Percentiles rank a stretch among this genome's conserved stretches.
Evolutionary conservation across 1,140 invertebrate species (phyloP).

Genomic region (Orussus abietinus): DNA sequence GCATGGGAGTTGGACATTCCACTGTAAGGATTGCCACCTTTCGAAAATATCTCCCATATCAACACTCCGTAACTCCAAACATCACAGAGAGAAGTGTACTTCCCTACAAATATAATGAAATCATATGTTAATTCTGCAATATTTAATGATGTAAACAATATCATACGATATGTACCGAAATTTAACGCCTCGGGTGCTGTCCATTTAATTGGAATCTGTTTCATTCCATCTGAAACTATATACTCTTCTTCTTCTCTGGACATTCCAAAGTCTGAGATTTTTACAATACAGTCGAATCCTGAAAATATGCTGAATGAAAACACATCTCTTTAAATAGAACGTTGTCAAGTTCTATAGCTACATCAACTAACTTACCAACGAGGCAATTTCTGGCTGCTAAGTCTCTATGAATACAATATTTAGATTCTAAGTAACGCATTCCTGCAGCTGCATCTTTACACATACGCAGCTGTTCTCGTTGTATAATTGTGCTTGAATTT

Average conservation of each 20-base stretch:
- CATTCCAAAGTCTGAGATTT: constrained; percentile 98
- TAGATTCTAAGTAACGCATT: constrained; percentile 94
- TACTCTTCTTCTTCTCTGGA: constrained; percentile 96
- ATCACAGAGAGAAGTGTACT: constrained; percentile 95
- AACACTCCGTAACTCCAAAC: constrained; percentile 98
- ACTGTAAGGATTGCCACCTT: constrained; percentile 87
- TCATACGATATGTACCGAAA: constrained; percentile 66
- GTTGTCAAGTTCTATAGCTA: constrained; percentile 1
- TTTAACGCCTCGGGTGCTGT: constrained; percentile 94
- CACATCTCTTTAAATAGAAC: constrained; percentile 6
- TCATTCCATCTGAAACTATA: constrained; percentile 95
- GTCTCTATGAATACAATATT: constrained; percentile 95
- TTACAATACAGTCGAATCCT: constrained; percentile 80
- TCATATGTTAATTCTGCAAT: too few species aligned
- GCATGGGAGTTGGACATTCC: constrained; percentile 92
- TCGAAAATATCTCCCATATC: constrained; percentile 95
- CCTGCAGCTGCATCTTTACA: constrained; percentile 90
- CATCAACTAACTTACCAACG: constrained; percentile 59
- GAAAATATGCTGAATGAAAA: constrained; percentile 24
- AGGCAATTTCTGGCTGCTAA: constrained; percentile 94
- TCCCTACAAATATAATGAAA: constrained; percentile 57
- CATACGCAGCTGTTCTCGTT: constrained; percentile 79
- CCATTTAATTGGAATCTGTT: constrained; percentile 98
- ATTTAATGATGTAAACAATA: constrained; percentile 8
- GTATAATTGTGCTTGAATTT: constrained; percentile 64